phyloP scores from a whole-genome alignment of 2,797 vertebrate genomes.

The Dicrostonyx torquatus region DNA sequence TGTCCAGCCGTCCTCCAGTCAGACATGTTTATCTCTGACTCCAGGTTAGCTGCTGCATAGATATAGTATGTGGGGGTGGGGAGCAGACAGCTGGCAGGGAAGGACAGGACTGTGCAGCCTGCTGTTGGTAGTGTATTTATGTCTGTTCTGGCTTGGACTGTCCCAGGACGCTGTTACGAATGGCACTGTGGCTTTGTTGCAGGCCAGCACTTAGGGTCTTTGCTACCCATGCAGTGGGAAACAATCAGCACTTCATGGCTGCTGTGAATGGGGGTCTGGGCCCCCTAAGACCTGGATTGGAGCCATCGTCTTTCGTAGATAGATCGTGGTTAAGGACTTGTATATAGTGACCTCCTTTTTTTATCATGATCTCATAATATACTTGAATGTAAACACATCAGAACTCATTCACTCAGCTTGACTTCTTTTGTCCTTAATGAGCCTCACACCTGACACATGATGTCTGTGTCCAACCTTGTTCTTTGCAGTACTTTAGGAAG shows the following conservation, averaged over 20 bases:
- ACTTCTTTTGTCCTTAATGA: neutral
- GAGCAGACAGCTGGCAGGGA: accelerated
- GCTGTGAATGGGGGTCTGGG: too few relatives aligned
- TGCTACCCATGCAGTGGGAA: neutral
- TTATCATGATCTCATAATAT: neutral
- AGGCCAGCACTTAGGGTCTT: too few relatives aligned
- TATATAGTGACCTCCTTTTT: accelerated
- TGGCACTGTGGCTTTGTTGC: neutral
- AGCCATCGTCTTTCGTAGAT: accelerated
- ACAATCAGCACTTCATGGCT: accelerated
- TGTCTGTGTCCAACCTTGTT: conserved; percentile 14
- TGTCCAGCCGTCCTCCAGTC: accelerated
- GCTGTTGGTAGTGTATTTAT: accelerated
- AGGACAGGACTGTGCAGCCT: accelerated
- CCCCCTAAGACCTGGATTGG: too few relatives aligned
- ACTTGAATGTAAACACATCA: neutral
- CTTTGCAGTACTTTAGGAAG: conserved; percentile 94
- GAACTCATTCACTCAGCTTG: neutral
- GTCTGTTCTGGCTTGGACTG: accelerated
- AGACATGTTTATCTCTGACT: neutral
- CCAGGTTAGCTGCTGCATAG: neutral
- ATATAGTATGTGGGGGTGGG: too few relatives aligned
- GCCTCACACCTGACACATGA: accelerated
- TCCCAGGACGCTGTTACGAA: too few relatives aligned
- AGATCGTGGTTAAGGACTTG: neutral